Conservation (phyloP, 2,888 invertebrate genomes). For the Petrolisthes manimaculis region DNA sequence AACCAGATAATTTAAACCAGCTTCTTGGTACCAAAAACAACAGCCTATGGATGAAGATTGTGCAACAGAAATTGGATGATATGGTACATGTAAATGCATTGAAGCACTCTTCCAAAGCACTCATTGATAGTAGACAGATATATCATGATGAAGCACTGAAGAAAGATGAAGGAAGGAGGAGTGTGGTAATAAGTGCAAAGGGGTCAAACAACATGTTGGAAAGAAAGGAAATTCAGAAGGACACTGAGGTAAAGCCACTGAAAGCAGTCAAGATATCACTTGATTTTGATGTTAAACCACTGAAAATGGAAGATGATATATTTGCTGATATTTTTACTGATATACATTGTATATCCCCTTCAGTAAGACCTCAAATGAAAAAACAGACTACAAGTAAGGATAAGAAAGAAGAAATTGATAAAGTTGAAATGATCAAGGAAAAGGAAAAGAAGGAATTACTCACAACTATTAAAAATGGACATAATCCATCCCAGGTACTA, state of each 20-base stretch:
- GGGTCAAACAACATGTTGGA: neutral
- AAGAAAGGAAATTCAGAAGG: neutral
- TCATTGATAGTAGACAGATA: slow-evolving; percentile 47
- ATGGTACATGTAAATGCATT: slow-evolving; percentile 43
- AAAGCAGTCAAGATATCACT: slow-evolving; percentile 51
- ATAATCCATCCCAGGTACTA: too few species aligned
- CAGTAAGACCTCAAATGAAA: neutral
- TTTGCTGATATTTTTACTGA: slow-evolving; percentile 64
- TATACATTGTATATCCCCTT: neutral
- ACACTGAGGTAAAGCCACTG: neutral
- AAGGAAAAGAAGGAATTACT: too few species aligned
- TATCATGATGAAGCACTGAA: neutral
- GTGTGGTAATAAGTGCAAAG: neutral
- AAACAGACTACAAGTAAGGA: neutral
- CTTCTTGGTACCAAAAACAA: slow-evolving; percentile 56
- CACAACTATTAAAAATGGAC: too few species aligned
- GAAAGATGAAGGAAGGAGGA: neutral
- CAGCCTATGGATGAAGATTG: slow-evolving; percentile 63
- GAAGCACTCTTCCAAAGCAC: slow-evolving; percentile 53
- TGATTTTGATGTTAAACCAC: slow-evolving; percentile 66
- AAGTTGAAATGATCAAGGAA: too few species aligned
- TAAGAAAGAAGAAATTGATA: too few species aligned
- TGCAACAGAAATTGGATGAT: slow-evolving; percentile 61
- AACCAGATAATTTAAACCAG: slow-evolving; percentile 55
- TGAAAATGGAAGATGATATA: slow-evolving; percentile 66